Conservation (phyloP, 2,797 vertebrate species). For the Muraenolepis orangiensis region DNA sequence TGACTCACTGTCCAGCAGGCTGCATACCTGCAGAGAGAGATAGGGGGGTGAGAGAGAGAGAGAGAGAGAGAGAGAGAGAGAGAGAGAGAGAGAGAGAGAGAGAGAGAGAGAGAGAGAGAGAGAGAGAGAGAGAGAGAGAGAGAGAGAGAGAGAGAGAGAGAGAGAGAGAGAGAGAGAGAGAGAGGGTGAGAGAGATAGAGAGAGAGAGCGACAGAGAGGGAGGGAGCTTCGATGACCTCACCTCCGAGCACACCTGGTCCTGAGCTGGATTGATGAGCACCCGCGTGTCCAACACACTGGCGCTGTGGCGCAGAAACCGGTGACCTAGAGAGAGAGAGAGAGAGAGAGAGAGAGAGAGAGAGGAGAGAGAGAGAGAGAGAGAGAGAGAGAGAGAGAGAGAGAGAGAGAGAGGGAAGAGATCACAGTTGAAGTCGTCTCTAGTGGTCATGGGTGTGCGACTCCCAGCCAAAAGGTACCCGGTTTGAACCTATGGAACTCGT, state of each 20-base stretch:
- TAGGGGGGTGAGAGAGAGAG: neutral
- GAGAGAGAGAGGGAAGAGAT: neutral
- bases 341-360: constrained; percentile 12
- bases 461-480: no score
- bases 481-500: no score
- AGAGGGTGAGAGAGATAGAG: no score
- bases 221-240: constrained; percentile 64
- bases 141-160: no score
- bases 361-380: constrained; percentile 14
- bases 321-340: constrained; percentile 73
- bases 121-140: no score
- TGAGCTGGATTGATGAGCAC: constrained; percentile 88
- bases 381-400: constrained; percentile 7
- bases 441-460: no score
- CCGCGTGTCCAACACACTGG: constrained; percentile 83
- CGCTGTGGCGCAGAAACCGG: constrained; percentile 81
- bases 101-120: no score
- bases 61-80: neutral
- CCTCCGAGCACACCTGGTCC: constrained; percentile 84
- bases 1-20: constrained; percentile 80
- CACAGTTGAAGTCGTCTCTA: neutral
- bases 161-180: no score
- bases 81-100: no score
- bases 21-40: constrained; percentile 73
- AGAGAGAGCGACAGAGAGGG: no score